Evolutionary conservation across 2,888 invertebrate genomes (phyloP).

Genomic region (Aporophyla lueneburgensis): DNA sequence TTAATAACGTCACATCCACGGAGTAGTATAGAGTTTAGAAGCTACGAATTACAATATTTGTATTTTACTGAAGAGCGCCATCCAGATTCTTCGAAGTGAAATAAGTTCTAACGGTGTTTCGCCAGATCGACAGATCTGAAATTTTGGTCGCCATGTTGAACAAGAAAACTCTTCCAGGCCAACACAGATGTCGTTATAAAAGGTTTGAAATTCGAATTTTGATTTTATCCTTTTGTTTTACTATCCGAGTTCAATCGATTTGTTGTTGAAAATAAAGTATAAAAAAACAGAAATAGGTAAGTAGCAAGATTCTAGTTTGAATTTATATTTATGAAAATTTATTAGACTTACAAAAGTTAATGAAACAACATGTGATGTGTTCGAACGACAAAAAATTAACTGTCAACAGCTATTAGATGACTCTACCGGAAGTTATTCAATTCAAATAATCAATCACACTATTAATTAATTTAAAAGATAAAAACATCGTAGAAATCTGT

Average conservation of each 20-base stretch:
- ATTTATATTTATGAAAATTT: neutral
- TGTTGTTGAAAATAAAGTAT: neutral
- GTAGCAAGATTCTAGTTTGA: neutral
- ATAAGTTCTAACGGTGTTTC: neutral
- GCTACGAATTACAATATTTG: neutral
- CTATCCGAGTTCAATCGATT: neutral
- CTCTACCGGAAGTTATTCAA: neutral
- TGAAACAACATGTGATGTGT: too few species aligned
- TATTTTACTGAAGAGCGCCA: slow-evolving; percentile 37
- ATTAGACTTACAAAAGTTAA: too few species aligned
- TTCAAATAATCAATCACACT: neutral
- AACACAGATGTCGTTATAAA: slow-evolving; percentile 55
- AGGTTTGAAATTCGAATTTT: slow-evolving; percentile 4
- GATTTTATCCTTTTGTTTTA: neutral
- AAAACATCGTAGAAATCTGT: neutral
- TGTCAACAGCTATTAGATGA: neutral
- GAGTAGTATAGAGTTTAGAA: neutral
- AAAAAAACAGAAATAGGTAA: neutral
- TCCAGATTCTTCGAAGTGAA: slow-evolving; percentile 17
- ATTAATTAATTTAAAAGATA: neutral
- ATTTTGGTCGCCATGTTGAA: neutral
- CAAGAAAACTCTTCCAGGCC: neutral
- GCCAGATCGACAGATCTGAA: neutral
- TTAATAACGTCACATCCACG: too few species aligned
- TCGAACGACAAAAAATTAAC: neutral